phyloP scores from a whole-genome alignment of 2,797 vertebrate species.

The Periophthalmus magnuspinnatus region DNA sequence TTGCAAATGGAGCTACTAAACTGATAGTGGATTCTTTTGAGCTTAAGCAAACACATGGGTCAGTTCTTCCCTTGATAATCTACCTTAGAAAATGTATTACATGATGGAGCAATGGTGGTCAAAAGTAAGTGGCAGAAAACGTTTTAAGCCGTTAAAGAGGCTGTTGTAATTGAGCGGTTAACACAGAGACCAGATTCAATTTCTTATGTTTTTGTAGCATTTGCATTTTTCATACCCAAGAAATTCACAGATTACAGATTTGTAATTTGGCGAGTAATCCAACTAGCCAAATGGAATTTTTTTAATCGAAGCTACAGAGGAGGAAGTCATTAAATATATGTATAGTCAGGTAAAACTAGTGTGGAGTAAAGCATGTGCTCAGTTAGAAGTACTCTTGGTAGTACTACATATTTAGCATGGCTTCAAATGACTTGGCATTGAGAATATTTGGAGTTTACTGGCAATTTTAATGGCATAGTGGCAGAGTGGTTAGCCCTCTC shows the following conservation, averaged over 20 bases:
- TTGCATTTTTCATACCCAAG: conserved; percentile 22
- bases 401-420: too few species aligned
- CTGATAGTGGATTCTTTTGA: conserved; percentile 14
- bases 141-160: conserved; percentile 19
- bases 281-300: neutral
- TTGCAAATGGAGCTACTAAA: neutral
- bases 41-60: conserved; percentile 8
- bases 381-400: neutral
- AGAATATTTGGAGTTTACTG: too few species aligned
- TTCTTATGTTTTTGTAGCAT: conserved; percentile 18
- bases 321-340: neutral
- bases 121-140: conserved; percentile 35
- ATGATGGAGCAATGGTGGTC: conserved; percentile 40
- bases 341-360: neutral
- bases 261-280: neutral
- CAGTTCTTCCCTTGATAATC: conserved; percentile 30
- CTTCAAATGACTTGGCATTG: too few species aligned
- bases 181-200: conserved; percentile 19
- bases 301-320: neutral
- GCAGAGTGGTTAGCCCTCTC: too few species aligned
- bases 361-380: neutral
- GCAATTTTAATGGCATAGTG: too few species aligned
- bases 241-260: conserved; percentile 3
- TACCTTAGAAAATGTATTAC: conserved; percentile 32
- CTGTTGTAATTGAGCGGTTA: conserved; percentile 24